Evolutionary conservation across 2,797 vertebrate species (phyloP), one percentile per base, ranked within the genome.

Genomic region (Meriones psammophilus): DNA sequence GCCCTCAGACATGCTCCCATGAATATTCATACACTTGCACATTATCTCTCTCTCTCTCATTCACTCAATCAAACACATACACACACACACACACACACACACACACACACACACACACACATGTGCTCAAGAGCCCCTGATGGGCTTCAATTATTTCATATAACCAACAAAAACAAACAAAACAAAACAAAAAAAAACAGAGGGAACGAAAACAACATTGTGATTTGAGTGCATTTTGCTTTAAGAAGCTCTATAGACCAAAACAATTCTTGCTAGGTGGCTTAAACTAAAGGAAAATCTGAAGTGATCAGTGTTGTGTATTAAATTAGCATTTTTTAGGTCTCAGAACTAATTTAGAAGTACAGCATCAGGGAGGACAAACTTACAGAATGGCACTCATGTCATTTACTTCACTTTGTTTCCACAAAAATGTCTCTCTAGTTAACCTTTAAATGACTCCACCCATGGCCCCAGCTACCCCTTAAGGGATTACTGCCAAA

Each of bases 401-500:
- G 33, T 96, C 78, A 87, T 64, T 94, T 54, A 69, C 33, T 81
- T 87, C 46, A 26, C 60, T 77, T 66, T 78, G 60, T 91, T 85
- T 74, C 20, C 74, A 64, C 17, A 88, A 46, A 95, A 94, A 94
- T 0, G 28, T 87, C 80, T 93, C 95, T 91, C 69, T 94, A 93
- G 60, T 91, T 97, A 66, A 14, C 62, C 94, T 97, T 92, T 64
- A 80, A 96, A 92, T 97, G 88, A 92, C 20, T 83, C 95, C 86
- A 88, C 80, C 83, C 92, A 84, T 69, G 56, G 88, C 76, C 88
- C 90, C 90, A 83, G 84, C 18, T 60, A 81, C 36, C 76, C 50
- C 58, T 68, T 24, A 42, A 68, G 30, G 89, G 69, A 96, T 76
- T 77, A 92, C 68, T 96, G 96, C 88, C 91, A 96, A 96, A 90